A percentile compares a stretch with the other conserved stretches of the same genome.
Evolutionary conservation across 2,113 vertebrate species (phyloP).

Genomic region (Boleophthalmus pectinirostris): DNA sequence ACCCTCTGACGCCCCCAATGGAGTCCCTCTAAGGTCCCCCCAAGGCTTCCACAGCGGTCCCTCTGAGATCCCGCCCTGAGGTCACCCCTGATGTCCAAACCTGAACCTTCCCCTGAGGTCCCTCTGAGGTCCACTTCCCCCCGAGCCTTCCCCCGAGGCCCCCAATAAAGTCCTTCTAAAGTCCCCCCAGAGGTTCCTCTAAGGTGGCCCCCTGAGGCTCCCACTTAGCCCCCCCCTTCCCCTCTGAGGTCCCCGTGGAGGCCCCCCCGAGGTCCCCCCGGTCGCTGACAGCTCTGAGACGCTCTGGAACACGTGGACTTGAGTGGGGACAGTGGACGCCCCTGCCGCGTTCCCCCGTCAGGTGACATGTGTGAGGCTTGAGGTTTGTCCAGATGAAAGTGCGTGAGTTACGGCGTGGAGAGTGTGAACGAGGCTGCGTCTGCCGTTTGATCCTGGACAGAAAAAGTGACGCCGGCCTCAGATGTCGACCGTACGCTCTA

Average conservation of each 20-base stretch:
- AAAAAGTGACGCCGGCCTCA: background rate
- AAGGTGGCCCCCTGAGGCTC: no score
- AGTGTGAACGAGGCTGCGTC: background rate
- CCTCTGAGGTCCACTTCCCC: no score
- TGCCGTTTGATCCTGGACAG: constrained; percentile 1
- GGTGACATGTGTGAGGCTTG: background rate
- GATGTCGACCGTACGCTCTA: background rate
- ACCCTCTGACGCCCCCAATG: no score
- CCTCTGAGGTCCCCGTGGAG: background rate
- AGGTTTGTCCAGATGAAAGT: constrained; percentile 3
- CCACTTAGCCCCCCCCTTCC: no score
- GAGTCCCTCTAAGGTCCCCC: no score
- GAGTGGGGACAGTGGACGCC: background rate
- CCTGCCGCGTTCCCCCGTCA: background rate
- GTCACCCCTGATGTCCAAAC: no score
- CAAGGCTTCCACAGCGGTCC: no score
- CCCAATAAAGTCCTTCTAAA: no score
- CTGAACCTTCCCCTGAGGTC: no score
- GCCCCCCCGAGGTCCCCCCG: background rate
- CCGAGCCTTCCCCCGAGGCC: no score
- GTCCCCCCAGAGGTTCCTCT: no score
- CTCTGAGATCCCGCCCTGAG: no score
- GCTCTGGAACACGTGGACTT: background rate
- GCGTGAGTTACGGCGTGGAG: background rate
- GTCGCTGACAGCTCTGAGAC: constrained; percentile 5